Evolutionary conservation across 2,888 invertebrate genomes (phyloP).

Genomic region (Drosophila ezoana): DNA sequence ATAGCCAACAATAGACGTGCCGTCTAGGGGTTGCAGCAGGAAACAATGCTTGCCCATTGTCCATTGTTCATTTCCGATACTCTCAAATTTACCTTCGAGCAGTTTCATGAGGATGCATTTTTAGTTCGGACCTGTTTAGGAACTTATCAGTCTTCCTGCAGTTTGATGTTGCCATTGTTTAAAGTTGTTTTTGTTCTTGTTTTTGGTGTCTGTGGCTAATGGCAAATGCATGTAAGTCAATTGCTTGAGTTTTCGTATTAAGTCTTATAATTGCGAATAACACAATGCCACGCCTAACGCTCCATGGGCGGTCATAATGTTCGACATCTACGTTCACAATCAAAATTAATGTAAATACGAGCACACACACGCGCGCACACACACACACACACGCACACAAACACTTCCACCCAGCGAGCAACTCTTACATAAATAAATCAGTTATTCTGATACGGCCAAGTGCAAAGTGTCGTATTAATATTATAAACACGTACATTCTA

Average conservation of each 20-base stretch:
- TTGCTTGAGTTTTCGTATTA: constrained; percentile 43
- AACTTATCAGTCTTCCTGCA: too few species aligned
- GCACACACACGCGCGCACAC: constrained; percentile 6
- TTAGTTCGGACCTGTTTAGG: too few species aligned
- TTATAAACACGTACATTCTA: constrained; percentile 31
- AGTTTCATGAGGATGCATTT: too few species aligned
- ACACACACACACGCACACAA: neutral
- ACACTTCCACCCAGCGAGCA: neutral
- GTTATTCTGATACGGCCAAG: constrained; percentile 40
- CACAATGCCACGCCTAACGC: constrained; percentile 23
- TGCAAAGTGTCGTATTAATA: constrained; percentile 44
- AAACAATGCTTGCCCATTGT: too few species aligned
- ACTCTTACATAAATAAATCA: constrained; percentile 44
- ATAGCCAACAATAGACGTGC: too few species aligned
- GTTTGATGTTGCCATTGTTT: too few species aligned
- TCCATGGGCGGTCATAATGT: constrained; percentile 17
- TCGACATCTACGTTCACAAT: constrained; percentile 29
- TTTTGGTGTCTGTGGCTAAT: constrained; percentile 22
- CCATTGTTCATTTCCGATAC: too few species aligned
- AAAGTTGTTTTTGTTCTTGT: neutral
- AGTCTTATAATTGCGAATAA: constrained; percentile 36
- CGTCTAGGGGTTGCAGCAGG: too few species aligned
- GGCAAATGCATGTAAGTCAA: constrained; percentile 52
- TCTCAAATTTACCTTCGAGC: too few species aligned
- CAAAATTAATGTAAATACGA: constrained; percentile 21